Evolutionary conservation across 2,888 invertebrate genomes (phyloP), one percentile per base, ranked within the genome.

Genomic region (Tetragonisca angustula): DNA sequence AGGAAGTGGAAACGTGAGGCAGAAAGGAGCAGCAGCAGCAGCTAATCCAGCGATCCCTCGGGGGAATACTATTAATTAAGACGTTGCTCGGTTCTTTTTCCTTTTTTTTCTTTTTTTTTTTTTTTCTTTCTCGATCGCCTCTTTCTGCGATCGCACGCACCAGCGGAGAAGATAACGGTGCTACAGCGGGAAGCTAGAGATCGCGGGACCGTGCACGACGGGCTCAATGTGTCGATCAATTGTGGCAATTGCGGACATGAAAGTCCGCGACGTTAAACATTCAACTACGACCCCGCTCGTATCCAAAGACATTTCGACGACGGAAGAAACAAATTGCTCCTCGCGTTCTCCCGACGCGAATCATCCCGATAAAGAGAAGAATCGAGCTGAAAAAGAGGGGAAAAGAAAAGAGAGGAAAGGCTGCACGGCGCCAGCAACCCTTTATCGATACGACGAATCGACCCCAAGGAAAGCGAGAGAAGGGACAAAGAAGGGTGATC

Each of bases 21-120:
- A 72, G 56, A 80, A 77, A 76, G 70, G 32, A 32, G 32, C 32
- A 73, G 71, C 73, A 67, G 62, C 73, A 62, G 43, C 9, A 43
- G 43, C 13, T 52, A 24, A 50, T 54, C 54, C 43, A 69, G 49
- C 49, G 73, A 72, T 65, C 61, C 61, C 80, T 13, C 24, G 32
- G 19, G 49, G 81, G 78, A 62, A 81, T 82, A 79, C 49, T 76
- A 79, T 71, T 83, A 87, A 87, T 87, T 87, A 87, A 87, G 80
- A 83, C 73, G 70, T 77, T 78, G 43, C 76, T 61, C n/a, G 68
- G 43, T 69, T 43, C 43, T 43, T 9, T 43, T 5, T 4, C 6
- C 6, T 36, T 36, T 4, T 36, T 4, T 36, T 4, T 36, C 36
- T 36, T 4, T 32, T 0, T 32, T 6, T 36, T 4, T 36, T 2